phyloP scores from a whole-genome alignment of 2,113 vertebrate genomes.

The Apus apus region DNA sequence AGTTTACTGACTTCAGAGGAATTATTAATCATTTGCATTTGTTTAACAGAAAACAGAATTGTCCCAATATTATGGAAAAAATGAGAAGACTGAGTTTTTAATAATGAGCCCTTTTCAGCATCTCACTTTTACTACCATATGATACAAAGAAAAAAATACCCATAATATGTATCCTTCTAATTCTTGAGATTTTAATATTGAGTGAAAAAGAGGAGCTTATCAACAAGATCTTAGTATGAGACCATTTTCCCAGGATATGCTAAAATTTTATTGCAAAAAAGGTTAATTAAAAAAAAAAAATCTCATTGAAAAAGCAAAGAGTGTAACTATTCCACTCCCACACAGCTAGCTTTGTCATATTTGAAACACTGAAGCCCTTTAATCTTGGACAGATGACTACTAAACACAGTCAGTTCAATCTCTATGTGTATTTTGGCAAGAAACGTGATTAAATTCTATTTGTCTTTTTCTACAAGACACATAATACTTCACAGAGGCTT shows the following conservation, averaged over 20 bases:
- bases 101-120: background rate
- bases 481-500: background rate
- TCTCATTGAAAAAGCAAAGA: background rate
- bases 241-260: background rate
- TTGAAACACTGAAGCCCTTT: background rate
- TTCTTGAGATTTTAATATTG: background rate
- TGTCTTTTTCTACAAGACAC: background rate
- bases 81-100: background rate
- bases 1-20: background rate
- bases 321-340: background rate
- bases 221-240: background rate
- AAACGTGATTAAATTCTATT: background rate
- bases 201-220: background rate
- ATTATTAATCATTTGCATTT: background rate
- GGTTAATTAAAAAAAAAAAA: background rate
- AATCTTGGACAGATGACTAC: background rate
- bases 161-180: background rate
- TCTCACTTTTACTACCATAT: background rate
- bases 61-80: background rate
- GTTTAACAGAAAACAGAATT: background rate
- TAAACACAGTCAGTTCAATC: background rate
- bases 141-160: background rate
- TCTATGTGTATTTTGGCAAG: background rate
- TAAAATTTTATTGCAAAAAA: background rate
- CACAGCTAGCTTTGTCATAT: background rate